Percentiles rank a stretch among this genome's conserved stretches.
These are phyloP conservation scores for Diachrysia chrysitis DNA, from an alignment of 2,888 invertebrate genomes.

Conservation along the genomic window DNA sequence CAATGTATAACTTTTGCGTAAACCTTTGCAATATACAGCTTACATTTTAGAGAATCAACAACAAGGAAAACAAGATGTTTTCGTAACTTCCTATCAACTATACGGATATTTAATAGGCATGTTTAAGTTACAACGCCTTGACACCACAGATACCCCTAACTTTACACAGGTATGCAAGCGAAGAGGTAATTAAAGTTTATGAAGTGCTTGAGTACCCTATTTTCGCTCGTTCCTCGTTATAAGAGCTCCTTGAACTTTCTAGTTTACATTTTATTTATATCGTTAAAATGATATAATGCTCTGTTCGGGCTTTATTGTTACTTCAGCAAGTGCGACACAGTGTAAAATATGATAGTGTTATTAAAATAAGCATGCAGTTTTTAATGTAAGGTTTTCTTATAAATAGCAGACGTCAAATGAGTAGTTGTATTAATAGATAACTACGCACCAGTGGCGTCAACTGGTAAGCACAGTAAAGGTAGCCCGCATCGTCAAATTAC, in stretches of 20 bases:
- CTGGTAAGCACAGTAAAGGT: too few relatives aligned
- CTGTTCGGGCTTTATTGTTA: background rate
- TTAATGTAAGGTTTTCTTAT: too few relatives aligned
- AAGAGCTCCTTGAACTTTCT: background rate
- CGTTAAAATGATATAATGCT: slow-evolving; percentile 1
- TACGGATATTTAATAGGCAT: background rate
- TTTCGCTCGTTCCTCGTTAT: slow-evolving; percentile 37
- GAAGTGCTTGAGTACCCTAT: slow-evolving; percentile 46
- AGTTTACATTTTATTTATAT: background rate
- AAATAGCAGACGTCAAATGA: too few relatives aligned
- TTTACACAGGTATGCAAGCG: slow-evolving; percentile 13
- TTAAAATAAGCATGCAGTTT: background rate
- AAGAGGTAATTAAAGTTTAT: slow-evolving; percentile 49
- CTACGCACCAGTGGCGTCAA: too few relatives aligned
- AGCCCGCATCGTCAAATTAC: too few relatives aligned
- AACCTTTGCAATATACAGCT: too few relatives aligned
- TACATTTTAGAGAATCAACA: background rate
- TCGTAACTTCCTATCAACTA: background rate
- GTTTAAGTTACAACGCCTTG: slow-evolving; percentile 13
- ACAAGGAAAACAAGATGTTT: background rate
- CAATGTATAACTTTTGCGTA: too few relatives aligned
- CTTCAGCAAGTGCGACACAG: background rate
- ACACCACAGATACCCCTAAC: slow-evolving; percentile 18
- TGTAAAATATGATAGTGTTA: background rate
- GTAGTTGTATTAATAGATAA: too few relatives aligned